These are phyloP conservation scores for Amblyjoppa proteus DNA, from an alignment of 2,888 invertebrate genomes.

Conservation along the genomic window DNA sequence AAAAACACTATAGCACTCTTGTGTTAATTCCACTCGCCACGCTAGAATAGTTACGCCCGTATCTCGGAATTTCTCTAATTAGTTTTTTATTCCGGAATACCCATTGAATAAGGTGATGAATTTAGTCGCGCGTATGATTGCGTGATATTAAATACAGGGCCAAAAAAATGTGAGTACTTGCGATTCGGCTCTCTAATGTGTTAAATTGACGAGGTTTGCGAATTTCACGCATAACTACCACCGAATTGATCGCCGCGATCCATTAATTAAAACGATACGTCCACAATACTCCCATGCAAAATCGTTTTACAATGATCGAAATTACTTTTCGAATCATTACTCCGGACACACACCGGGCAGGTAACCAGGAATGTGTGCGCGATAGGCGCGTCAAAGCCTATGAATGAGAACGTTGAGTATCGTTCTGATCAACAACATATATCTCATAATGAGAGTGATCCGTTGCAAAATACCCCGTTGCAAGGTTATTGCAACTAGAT, in stretches of 20 bases:
- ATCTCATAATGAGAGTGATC: neutral
- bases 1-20: no score
- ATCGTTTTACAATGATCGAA: slow-evolving; percentile 1
- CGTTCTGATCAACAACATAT: neutral
- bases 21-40: no score
- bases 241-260: neutral
- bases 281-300: neutral
- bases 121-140: no score
- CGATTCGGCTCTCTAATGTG: no score
- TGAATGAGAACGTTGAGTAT: neutral
- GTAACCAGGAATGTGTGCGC: neutral
- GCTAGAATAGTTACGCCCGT: no score
- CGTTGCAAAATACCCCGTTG: neutral
- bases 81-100: no score
- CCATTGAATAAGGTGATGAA: no score
- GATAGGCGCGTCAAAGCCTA: neutral
- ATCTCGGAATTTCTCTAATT: no score
- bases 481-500: neutral
- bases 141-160: no score
- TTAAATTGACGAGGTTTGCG: no score
- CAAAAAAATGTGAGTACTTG: no score
- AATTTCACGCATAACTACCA: neutral
- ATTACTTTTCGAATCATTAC: slow-evolving; percentile 8
- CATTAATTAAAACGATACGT: neutral
- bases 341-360: neutral